Percentiles rank a stretch among this genome's conserved stretches.
Conservation (phyloP, 2,888 invertebrate genomes). For the Psylliodes chrysocephalus region DNA sequence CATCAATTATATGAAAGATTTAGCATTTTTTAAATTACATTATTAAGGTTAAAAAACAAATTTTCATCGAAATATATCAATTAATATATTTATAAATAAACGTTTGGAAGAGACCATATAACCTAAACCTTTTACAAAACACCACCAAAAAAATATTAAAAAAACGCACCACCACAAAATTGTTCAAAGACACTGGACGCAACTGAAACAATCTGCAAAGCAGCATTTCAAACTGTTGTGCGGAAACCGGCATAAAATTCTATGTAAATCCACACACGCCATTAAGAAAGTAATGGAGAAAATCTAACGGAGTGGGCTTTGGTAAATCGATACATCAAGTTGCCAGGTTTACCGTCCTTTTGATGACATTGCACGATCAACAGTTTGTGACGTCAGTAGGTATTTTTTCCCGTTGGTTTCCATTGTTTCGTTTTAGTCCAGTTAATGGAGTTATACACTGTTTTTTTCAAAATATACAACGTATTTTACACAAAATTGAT, state of each 20-base stretch:
- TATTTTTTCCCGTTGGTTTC: slow-evolving; percentile 4
- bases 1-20: too few relatives aligned
- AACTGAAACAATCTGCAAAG: slow-evolving; percentile 63
- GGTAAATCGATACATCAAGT: slow-evolving; percentile 48
- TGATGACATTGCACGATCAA: slow-evolving; percentile 60
- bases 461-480: too few relatives aligned
- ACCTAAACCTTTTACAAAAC: too few relatives aligned
- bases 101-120: too few relatives aligned
- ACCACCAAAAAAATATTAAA: slow-evolving; percentile 13
- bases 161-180: slow-evolving; percentile 57
- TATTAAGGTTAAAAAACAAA: too few relatives aligned
- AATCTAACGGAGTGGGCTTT: slow-evolving; percentile 26
- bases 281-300: slow-evolving; percentile 24
- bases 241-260: slow-evolving; percentile 29
- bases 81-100: too few relatives aligned
- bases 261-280: slow-evolving; percentile 22
- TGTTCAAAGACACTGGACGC: slow-evolving; percentile 58
- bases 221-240: slow-evolving; percentile 56
- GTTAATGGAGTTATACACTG: too few relatives aligned
- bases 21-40: too few relatives aligned
- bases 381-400: slow-evolving; percentile 48
- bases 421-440: too few relatives aligned
- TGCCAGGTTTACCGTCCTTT: slow-evolving; percentile 45
- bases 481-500: too few relatives aligned
- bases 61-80: too few relatives aligned